Base-by-base conservation (phyloP, 2,888 invertebrate species). In the Blastobasis lacticolella region DNA sequence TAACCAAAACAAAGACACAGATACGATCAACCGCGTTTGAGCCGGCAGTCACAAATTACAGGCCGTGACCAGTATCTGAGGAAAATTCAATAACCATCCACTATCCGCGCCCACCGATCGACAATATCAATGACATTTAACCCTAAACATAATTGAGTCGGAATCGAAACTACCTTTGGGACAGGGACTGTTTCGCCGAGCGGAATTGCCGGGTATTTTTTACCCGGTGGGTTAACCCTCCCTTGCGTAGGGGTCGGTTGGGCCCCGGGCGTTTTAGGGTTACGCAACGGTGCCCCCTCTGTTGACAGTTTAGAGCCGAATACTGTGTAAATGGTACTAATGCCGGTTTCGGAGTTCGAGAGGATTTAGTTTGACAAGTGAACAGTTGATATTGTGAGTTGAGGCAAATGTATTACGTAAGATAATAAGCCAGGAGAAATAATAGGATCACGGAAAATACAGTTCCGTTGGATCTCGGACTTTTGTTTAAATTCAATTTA, bases 51-150 rank as follows among this genome's bases (percentile, higher is more conserved):
- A 82, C 81, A 85, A 87, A 87, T 87, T 86, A 23, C 23, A 23
- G 23, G 23, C 23, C 23, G 23, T 23, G 23, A 23, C 23, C 23
- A 23, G 23, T 1, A 23, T 23, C 23, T 23, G 23, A 2, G 3
- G 23, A 78, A 82, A 78, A 81, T 78, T 78, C 73, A 78, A 84
- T 84, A 78, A 79, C 81, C 79, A 83, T 78, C 81, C 70, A 73
- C 76, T 71, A 44, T n/a, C 23, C 23, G 23, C 9, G 79, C 74
- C 69, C 70, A 67, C 72, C 78, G 76, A 81, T 79, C 79, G 81
- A 78, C 78, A 79, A 85, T 88, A 88, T 86, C 87, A 86, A 85
- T 87, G 86, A 82, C 82, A 77, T 82, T 87, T 88, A 87, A 88
- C 88, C 88, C 87, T 86, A 84, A 84, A 85, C 81, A 82, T 87